Evolutionary conservation across 2,113 vertebrate species (phyloP).

Genomic region (Nyctibius bracteatus): DNA sequence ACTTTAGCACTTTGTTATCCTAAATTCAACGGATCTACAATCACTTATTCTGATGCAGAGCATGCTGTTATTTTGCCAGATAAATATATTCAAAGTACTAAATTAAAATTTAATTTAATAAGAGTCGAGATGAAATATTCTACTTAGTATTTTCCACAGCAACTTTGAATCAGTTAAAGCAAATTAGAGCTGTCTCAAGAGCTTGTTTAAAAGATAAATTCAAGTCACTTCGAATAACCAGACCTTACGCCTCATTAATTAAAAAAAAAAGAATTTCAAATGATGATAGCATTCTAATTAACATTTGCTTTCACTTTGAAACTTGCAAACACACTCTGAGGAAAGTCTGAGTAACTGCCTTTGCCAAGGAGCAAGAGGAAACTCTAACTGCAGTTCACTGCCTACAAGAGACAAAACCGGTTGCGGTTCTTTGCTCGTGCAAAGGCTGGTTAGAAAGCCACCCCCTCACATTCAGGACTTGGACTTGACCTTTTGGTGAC

Average conservation of each 20-base stretch:
- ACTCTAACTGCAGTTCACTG: neutral
- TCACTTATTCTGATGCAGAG: neutral
- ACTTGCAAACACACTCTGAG: neutral
- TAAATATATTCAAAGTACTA: neutral
- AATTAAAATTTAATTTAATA: neutral
- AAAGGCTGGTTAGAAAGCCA: neutral
- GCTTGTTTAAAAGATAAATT: neutral
- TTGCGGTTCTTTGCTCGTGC: neutral
- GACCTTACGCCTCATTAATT: too few species aligned
- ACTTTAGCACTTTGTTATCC: neutral
- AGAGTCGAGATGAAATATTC: neutral
- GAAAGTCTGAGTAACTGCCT: neutral
- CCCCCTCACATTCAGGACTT: neutral
- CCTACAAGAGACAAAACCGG: accelerated
- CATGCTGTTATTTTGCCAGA: neutral
- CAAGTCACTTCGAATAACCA: neutral
- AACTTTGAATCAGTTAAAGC: neutral
- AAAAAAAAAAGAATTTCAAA: neutral
- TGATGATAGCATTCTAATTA: neutral
- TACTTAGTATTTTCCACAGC: neutral
- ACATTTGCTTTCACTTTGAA: neutral
- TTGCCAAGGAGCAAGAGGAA: neutral
- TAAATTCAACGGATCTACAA: neutral
- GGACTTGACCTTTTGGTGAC: neutral
- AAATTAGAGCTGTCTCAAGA: neutral